phyloP scores from a whole-genome alignment of 2,888 invertebrate genomes.

The Drepana falcataria region DNA sequence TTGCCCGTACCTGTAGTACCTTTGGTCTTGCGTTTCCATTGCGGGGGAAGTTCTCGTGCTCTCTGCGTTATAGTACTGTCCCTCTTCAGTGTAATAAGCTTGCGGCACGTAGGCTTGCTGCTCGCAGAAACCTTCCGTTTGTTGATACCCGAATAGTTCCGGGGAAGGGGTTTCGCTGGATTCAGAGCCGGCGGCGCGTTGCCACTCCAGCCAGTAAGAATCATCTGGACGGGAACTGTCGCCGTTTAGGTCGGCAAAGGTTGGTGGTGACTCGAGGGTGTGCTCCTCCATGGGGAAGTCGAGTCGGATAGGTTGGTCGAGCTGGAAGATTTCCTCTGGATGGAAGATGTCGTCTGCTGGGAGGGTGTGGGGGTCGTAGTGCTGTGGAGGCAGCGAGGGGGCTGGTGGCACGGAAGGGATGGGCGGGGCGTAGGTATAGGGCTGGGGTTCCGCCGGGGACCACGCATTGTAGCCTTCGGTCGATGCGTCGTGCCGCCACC shows the following conservation, averaged over 20 bases:
- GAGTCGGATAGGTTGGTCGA: slow-evolving; percentile 84
- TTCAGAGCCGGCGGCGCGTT: slow-evolving; percentile 66
- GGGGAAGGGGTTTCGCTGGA: slow-evolving; percentile 79
- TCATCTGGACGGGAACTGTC: slow-evolving; percentile 83
- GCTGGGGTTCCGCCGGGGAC: slow-evolving; percentile 51
- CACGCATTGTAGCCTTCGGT: slow-evolving; percentile 58
- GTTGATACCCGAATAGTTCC: slow-evolving; percentile 71
- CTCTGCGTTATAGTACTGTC: slow-evolving; percentile 59
- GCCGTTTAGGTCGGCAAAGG: slow-evolving; percentile 84
- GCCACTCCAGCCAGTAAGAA: slow-evolving; percentile 79
- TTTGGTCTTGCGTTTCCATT: slow-evolving; percentile 55
- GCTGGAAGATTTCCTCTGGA: slow-evolving; percentile 87
- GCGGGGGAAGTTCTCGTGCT: slow-evolving; percentile 54
- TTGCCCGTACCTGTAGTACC: slow-evolving; percentile 59
- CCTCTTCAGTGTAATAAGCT: slow-evolving; percentile 64
- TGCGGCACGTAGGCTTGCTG: slow-evolving; percentile 57
- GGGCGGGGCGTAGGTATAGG: slow-evolving; percentile 53
- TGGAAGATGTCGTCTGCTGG: slow-evolving; percentile 84
- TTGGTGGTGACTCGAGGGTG: slow-evolving; percentile 81
- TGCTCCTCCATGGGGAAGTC: slow-evolving; percentile 78
- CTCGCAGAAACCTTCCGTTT: slow-evolving; percentile 60
- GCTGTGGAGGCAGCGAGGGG: slow-evolving; percentile 56
- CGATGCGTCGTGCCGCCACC: slow-evolving; percentile 58
- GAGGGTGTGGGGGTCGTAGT: slow-evolving; percentile 80
- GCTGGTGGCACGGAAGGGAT: slow-evolving; percentile 39